These are phyloP conservation scores for Sebastiscus albofasciatus DNA, from an alignment of 2,797 vertebrate genomes.

Conservation along the genomic window DNA sequence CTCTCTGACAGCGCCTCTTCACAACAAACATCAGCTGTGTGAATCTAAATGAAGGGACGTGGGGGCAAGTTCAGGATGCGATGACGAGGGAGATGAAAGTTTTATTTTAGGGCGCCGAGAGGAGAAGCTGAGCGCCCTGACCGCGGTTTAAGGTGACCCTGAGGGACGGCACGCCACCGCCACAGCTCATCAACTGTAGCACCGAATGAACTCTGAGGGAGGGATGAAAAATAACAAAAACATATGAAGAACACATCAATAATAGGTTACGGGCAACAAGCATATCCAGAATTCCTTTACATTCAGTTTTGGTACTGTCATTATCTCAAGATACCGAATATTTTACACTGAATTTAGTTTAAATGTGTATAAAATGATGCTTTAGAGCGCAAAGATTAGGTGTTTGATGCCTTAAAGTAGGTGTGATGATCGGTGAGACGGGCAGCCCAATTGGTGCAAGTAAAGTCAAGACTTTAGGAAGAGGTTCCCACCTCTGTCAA, in stretches of 20 bases:
- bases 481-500: not conserved
- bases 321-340: not conserved
- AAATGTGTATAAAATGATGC: no score
- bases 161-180: constrained; percentile 29
- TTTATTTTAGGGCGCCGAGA: constrained; percentile 49
- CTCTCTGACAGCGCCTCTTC: constrained; percentile 79
- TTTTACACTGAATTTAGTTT: not conserved
- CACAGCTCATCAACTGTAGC: constrained; percentile 17
- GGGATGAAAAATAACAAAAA: not conserved
- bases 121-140: constrained; percentile 27
- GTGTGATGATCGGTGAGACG: not conserved
- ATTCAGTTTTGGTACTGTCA: not conserved
- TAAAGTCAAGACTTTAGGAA: not conserved
- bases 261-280: not conserved
- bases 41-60: constrained; percentile 68
- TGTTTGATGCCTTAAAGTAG: not conserved
- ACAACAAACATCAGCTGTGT: constrained; percentile 68
- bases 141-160: constrained; percentile 54
- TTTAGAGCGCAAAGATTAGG: not conserved
- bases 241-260: not conserved
- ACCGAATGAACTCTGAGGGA: constrained; percentile 11
- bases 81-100: constrained; percentile 67
- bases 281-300: not conserved
- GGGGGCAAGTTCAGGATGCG: constrained; percentile 58
- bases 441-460: rapidly evolving